Base-by-base conservation (phyloP, 2,113 vertebrate genomes). In the Cyanoramphus novaezelandiae region DNA sequence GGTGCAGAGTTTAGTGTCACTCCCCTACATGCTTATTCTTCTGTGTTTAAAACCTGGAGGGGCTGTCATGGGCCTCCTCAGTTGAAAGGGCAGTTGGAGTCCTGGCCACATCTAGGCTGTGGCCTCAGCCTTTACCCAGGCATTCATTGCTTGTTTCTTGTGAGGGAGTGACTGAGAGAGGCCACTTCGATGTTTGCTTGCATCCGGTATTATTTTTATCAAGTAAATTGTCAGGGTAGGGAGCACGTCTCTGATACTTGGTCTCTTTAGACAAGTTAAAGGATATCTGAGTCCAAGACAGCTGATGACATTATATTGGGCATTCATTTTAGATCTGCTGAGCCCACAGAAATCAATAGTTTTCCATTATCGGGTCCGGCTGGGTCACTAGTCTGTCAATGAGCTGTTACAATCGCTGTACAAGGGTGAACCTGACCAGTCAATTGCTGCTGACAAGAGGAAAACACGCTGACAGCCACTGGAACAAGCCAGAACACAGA, bases 371-470 rank as follows among this genome's bases (percentile, higher is more conserved):
- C 98, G 97, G 98, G 98, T 99, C 98, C 96, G 98, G 98, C 98
- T 98, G 98, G 99, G 99, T 99, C 99, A 99, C 98, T 98, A 98
- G 98, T 98, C 98, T 99, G 99, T 99, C 99, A 99, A 99, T 99
- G 99, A 99, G 99, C 99, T 98, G 99, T 99, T 99, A 99, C 98
- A 98, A 98, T 98, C 96, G 94, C 97, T 92, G 98, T 97, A 97
- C 98, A 98, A 95, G 98, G 98, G 98, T 98, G 99, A 99, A 98
- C 98, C 98, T 93, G 98, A 98, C 98, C 98, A 98, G 99, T 99
- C 99, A 98, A 98, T 99, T 98, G 98, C 98, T 98, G 98, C 99
- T 99, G 99, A 99, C 99, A 99, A 98, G 98, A 99, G 98, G 98
- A 98, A 98, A 99, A 99, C 98, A 98, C 95, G 96, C 99, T 98